Conservation (phyloP, 2,888 invertebrate species). For the Digitonthophagus gazella region DNA sequence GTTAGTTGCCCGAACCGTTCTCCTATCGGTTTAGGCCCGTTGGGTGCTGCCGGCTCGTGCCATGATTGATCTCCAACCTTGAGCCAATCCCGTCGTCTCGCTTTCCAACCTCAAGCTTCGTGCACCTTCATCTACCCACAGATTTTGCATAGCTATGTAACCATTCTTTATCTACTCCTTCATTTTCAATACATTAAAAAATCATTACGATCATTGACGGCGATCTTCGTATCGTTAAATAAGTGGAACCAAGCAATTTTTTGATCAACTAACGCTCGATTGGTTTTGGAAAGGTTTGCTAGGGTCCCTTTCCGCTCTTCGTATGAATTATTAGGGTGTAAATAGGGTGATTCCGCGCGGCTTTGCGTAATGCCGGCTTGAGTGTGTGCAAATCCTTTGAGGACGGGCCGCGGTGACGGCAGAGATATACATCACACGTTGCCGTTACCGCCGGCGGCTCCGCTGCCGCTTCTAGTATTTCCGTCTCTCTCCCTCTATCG, state of each 20-base stretch:
- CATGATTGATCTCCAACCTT: background rate
- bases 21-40: background rate
- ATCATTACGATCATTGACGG: too few species aligned
- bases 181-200: background rate
- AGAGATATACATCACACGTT: constrained; percentile 14
- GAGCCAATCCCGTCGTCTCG: background rate
- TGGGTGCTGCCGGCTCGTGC: background rate
- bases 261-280: background rate
- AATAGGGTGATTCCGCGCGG: constrained; percentile 19
- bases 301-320: constrained; percentile 22
- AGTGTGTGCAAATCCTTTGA: constrained; percentile 21
- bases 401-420: constrained; percentile 7
- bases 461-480: background rate
- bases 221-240: too few species aligned
- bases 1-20: background rate
- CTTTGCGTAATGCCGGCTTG: constrained; percentile 12
- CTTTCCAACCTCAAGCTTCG: background rate
- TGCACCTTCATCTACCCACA: background rate
- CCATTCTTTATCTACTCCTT: background rate
- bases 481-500: background rate
- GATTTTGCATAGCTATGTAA: background rate
- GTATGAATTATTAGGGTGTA: constrained; percentile 21
- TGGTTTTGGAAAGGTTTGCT: constrained; percentile 28
- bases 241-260: too few species aligned
- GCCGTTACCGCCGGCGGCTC: background rate